Base-by-base conservation (phyloP, 2,113 vertebrate genomes). In the Procavia capensis region DNA sequence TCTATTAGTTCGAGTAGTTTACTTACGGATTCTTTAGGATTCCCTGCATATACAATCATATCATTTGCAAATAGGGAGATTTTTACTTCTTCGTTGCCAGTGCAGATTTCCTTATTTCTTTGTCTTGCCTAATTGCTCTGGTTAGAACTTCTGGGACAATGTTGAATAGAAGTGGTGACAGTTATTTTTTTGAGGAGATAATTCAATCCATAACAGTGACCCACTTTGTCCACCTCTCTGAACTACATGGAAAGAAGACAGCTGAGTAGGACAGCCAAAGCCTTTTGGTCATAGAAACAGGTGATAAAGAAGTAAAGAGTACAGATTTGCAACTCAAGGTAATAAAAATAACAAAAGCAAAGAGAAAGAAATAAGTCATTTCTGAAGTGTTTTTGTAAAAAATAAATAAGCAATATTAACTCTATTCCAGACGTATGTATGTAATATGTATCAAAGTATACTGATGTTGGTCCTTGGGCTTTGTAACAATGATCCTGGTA, bases 291-390 rank as follows among this genome's bases (percentile, higher is more conserved):
- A 17, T 85, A 94, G 59, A 95, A 87, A 79, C 78, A 59, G 9
- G 13, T 63, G 75, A 93, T 95, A 83, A 91, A 16, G 41, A 97
- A 93, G 36, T 2, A 85, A 57, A 95, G 82, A 89, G 9, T 9
- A 61, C 59, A 94, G 39, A 90, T 57, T 39, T 95, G n/a, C 76
- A 90, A 88, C 54, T 87, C 75, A 93, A 50, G 41, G 41, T 0
- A 9, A 59, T 68, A 43, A 17, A 63, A 66, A 97, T 20, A 96
- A 88, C 36, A 92, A 82, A 94, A 96, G 83, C 47, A 66, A 90
- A 80, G 59, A 91, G 74, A 82, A 85, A 85, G 41, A 84, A 92
- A 16, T 34, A 66, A 45, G 78, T 85, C 66, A 36, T 85, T 17
- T 64, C 39, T 59, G 41, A 85, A 82, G 13, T 47, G n/a, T 36